These are phyloP conservation scores for Xiphydria camelus DNA, from an alignment of 2,888 invertebrate genomes.

Conservation along the genomic window DNA sequence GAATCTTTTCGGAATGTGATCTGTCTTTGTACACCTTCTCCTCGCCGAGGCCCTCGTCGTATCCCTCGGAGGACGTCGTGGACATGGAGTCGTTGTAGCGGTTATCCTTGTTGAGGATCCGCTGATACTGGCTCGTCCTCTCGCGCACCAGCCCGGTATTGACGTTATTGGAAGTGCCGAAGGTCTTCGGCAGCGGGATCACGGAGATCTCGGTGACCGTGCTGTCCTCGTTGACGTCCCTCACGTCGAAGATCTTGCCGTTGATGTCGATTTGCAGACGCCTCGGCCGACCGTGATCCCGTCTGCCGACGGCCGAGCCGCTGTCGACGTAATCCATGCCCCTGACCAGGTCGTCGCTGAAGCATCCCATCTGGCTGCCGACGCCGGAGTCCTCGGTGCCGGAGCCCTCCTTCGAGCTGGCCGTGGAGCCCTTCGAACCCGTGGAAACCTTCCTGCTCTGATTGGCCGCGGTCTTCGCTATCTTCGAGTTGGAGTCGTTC, in stretches of 20 bases:
- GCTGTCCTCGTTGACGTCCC: conserved; percentile 70
- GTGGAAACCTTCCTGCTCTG: conserved; percentile 67
- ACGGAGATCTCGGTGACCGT: conserved; percentile 68
- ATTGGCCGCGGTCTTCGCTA: conserved; percentile 74
- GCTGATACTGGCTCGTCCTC: conserved; percentile 59
- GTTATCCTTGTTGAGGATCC: conserved; percentile 54
- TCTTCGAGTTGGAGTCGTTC: conserved; percentile 67
- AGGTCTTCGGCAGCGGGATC: conserved; percentile 65
- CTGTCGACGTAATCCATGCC: conserved; percentile 51
- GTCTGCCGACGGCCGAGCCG: conserved; percentile 43
- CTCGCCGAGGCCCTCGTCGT: conserved; percentile 66
- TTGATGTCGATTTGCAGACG: conserved; percentile 76
- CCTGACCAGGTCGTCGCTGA: conserved; percentile 43
- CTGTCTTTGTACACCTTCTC: conserved; percentile 74
- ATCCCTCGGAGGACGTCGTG: conserved; percentile 55
- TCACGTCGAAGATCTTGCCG: conserved; percentile 75
- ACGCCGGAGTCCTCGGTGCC: conserved; percentile 71
- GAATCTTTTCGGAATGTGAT: conserved; percentile 62
- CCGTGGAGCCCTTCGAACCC: conserved; percentile 60
- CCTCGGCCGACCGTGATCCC: conserved; percentile 62
- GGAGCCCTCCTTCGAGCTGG: conserved; percentile 64
- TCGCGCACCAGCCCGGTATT: conserved; percentile 60
- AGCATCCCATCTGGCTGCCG: conserved; percentile 55
- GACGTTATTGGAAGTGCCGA: conserved; percentile 37
- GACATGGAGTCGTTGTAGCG: conserved; percentile 53